phyloP scores from a whole-genome alignment of 1,140 invertebrate genomes.

The Lasaia peninsularis region DNA sequence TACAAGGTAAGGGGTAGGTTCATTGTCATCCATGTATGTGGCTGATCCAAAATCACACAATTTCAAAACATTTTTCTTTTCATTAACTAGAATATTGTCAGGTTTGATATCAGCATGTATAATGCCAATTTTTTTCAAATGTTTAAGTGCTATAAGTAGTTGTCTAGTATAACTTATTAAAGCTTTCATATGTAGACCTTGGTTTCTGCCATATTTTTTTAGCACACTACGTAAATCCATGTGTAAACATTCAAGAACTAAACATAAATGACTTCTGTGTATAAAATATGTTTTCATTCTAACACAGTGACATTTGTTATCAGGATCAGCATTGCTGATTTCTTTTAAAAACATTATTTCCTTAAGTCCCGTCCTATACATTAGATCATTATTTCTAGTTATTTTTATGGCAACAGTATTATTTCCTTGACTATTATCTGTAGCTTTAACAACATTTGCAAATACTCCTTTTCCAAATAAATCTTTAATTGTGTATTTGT shows the following conservation, averaged over 20 bases:
- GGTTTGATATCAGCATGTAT: conserved; percentile 99
- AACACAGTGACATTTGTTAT: conserved; percentile 98
- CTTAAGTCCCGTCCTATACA: conserved; percentile 98
- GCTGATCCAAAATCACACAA: conserved; percentile 99
- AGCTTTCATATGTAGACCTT: conserved; percentile 98
- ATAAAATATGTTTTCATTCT: conserved; percentile 92
- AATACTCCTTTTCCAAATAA: conserved; percentile 99
- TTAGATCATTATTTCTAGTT: conserved; percentile 99
- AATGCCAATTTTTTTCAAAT: conserved; percentile 96
- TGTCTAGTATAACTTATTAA: conserved; percentile 98
- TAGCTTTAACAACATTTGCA: conserved; percentile 96
- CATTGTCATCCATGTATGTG: conserved; percentile 95
- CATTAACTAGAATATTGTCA: conserved; percentile 99
- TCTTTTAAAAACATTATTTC: conserved; percentile 96
- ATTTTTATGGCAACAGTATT: conserved; percentile 98
- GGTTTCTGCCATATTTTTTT: conserved; percentile 98
- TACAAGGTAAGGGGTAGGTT: conserved; percentile 98
- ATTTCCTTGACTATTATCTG: conserved; percentile 89
- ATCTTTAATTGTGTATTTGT: conserved; percentile 93
- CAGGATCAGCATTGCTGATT: conserved; percentile 96
- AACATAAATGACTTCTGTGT: conserved; percentile 97
- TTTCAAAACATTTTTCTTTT: conserved; percentile 97
- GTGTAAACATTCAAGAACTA: conserved; percentile 97
- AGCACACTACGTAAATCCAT: conserved; percentile 95
- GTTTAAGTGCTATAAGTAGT: conserved; percentile 93